Evolutionary conservation across 2,888 invertebrate species (phyloP), one percentile per base, ranked within the genome.

Genomic region (Hirtodrosophila trivittata): DNA sequence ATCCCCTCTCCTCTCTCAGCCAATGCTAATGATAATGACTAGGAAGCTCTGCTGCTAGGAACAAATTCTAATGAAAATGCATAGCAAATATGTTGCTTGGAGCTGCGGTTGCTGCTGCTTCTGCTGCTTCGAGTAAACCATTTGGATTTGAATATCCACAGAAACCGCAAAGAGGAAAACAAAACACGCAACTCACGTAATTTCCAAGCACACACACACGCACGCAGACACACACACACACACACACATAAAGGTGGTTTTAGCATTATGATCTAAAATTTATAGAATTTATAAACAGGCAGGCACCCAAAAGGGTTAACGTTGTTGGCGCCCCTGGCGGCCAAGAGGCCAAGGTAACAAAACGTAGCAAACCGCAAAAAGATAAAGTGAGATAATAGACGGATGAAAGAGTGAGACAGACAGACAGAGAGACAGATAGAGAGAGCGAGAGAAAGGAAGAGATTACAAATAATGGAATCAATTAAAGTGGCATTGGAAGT

Each of bases 211-310:
- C 38, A 59, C 41, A 62, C 52, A 49, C 18, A 50, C 33, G 59
- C 47, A 58, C 39, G 14, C 32, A 30, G 21, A 50, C 41, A 58
- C 33, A 25, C 50, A 8, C n/a, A 21, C 25, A 41, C 10, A 35
- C 7, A 49, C 33, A 33, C 8, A 25, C 1, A 12, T n/a, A 43
- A 9, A 10, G 28, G 41, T 62, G 66, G 66, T 63, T 52, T 35
- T 16, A 49, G 49, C 67, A 82, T 86, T 82, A 80, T 77, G 80
- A 82, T 82, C 86, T 82, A 82, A 82, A 86, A 82, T 82, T 83
- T 83, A 82, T 82, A 82, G 82, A 82, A 82, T 82, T 86, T 82
- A 60, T 80, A 82, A 82, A 63, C 68, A 86, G 64, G 25, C 46
- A 60, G 58, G 56, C 63, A 59, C 73, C 76, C 75, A 55, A 74